Percentiles rank a stretch among this genome's conserved stretches.
These are phyloP conservation scores for Arrhopalites spinosus DNA, from an alignment of 2,888 invertebrate genomes.

Conservation along the genomic window DNA sequence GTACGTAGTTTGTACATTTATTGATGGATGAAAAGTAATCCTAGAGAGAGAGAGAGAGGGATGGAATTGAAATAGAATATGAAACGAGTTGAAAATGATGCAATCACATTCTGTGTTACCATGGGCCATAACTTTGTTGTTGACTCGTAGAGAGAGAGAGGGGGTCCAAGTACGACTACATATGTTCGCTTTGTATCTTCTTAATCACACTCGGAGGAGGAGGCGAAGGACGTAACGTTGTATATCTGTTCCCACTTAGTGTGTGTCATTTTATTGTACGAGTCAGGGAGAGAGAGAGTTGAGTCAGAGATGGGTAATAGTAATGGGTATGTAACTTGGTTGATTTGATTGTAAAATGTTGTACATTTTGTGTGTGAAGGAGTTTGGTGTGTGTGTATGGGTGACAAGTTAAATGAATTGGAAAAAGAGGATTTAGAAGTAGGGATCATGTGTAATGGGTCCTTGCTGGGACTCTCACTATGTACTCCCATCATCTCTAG, in stretches of 20 bases:
- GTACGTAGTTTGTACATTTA: slow-evolving; percentile 3
- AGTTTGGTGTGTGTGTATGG: slow-evolving; percentile 44
- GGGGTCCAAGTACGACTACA: not conserved
- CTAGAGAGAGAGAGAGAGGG: not conserved
- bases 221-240: not conserved
- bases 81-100: slow-evolving; percentile 16
- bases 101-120: not conserved
- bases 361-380: not conserved
- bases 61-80: not conserved
- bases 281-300: not conserved
- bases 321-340: not conserved
- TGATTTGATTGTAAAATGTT: slow-evolving; percentile 20
- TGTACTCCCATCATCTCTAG: not conserved
- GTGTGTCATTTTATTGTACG: slow-evolving; percentile 16
- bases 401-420: slow-evolving; percentile 57
- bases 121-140: no score
- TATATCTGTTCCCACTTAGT: slow-evolving; percentile 21
- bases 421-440: slow-evolving; percentile 52
- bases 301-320: slow-evolving; percentile 7
- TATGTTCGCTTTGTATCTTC: slow-evolving; percentile 11
- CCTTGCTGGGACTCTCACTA: not conserved
- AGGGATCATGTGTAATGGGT: slow-evolving; percentile 39
- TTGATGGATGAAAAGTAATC: not conserved
- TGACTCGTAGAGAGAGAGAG: no score
- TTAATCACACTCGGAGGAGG: not conserved